A percentile compares a stretch with the other conserved stretches of the same genome.
Evolutionary conservation across 2,888 invertebrate species (phyloP).

Genomic region (Micropterix aruncella): DNA sequence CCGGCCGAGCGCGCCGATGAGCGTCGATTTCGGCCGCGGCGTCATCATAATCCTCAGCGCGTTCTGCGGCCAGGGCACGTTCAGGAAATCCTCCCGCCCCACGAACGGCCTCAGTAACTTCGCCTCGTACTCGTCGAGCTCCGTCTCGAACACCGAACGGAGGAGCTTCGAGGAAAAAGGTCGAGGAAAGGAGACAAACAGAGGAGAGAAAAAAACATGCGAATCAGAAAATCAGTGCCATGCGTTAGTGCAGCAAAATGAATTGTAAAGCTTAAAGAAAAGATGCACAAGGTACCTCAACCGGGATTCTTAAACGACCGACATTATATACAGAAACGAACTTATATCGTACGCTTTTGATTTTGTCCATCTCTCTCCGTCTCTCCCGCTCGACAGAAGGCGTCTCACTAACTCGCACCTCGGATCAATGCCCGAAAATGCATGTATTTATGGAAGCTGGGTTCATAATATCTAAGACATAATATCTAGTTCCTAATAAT

Average conservation of each 20-base stretch:
- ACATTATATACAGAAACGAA: neutral
- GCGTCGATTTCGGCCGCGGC: slow-evolving; percentile 28
- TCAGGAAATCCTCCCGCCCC: slow-evolving; percentile 21
- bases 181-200: neutral
- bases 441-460: too few species aligned
- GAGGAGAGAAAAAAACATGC: neutral
- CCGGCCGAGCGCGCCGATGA: slow-evolving; percentile 39
- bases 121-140: slow-evolving; percentile 32
- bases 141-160: slow-evolving; percentile 23
- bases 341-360: too few species aligned
- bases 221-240: neutral
- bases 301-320: neutral
- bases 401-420: too few species aligned
- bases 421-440: too few species aligned
- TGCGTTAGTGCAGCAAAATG: neutral
- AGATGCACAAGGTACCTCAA: neutral
- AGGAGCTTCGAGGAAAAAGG: slow-evolving; percentile 22
- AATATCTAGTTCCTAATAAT: too few species aligned
- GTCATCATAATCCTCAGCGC: slow-evolving; percentile 26
- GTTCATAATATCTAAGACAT: too few species aligned
- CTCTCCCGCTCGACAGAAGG: too few species aligned
- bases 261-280: neutral
- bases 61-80: slow-evolving; percentile 32
- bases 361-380: too few species aligned
- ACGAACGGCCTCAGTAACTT: slow-evolving; percentile 28